These are phyloP conservation scores for Diachasmimorpha longicaudata DNA, from an alignment of 1,140 invertebrate species.

Conservation along the genomic window DNA sequence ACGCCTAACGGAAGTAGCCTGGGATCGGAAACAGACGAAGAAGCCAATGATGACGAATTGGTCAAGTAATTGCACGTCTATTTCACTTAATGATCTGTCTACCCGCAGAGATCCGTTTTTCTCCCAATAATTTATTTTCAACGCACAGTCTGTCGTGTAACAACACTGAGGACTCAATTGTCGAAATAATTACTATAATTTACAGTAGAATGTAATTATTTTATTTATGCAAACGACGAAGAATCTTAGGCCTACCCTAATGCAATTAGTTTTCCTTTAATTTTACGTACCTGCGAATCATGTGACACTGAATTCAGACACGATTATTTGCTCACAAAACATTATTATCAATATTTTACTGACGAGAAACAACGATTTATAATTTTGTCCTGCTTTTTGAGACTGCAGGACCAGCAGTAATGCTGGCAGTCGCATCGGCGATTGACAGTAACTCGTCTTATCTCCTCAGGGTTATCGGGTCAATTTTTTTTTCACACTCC, in stretches of 20 bases:
- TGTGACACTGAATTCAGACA: not conserved
- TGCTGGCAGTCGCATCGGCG: conserved; percentile 4
- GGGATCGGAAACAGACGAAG: conserved; percentile 59
- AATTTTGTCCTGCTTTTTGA: too few relatives aligned
- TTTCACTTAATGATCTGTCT: not conserved
- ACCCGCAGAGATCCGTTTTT: not conserved
- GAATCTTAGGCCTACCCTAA: too few relatives aligned
- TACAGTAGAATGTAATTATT: too few relatives aligned
- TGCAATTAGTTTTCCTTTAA: not conserved
- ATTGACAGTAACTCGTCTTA: conserved; percentile 27
- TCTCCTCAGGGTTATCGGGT: conserved; percentile 45
- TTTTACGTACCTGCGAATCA: too few relatives aligned
- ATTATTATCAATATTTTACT: too few relatives aligned
- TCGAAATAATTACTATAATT: too few relatives aligned
- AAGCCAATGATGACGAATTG: conserved; percentile 54
- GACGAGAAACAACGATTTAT: too few relatives aligned
- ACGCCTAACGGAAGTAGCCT: conserved; percentile 59
- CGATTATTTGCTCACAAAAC: not conserved
- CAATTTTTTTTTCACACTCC: conserved; percentile 4
- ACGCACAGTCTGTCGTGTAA: too few relatives aligned
- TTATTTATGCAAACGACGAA: too few relatives aligned
- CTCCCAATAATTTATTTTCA: not conserved
- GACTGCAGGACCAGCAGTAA: not conserved
- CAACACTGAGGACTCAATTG: too few relatives aligned
- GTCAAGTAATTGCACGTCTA: conserved; percentile 47